These are phyloP conservation scores for Rhabdornis inornatus DNA, from an alignment of 2,113 vertebrate species.

Conservation along the genomic window DNA sequence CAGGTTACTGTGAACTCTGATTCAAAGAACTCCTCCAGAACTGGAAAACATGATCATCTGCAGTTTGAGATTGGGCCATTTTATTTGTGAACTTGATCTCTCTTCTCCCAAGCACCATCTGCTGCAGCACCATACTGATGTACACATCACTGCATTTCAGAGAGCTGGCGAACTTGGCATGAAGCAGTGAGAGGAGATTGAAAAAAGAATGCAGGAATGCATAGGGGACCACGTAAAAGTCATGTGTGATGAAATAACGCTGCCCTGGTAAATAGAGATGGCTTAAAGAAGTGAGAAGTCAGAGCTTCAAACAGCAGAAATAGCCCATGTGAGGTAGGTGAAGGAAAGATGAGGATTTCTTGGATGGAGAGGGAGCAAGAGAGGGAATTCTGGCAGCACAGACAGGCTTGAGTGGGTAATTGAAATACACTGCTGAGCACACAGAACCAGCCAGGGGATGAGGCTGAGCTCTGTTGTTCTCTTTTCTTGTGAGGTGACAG, in stretches of 20 bases:
- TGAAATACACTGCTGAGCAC: not conserved
- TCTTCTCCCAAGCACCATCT: not conserved
- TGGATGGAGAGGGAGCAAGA: not conserved
- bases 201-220: not conserved
- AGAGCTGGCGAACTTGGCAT: not conserved
- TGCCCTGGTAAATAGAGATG: not conserved
- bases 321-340: not conserved
- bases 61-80: not conserved
- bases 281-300: not conserved
- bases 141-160: not conserved
- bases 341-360: not conserved
- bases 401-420: not conserved
- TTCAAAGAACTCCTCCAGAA: not conserved
- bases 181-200: not conserved
- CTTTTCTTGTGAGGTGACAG: constrained; percentile 24
- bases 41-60: not conserved
- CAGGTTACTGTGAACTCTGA: not conserved
- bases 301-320: not conserved
- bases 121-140: not conserved
- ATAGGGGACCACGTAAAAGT: not conserved
- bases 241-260: not conserved
- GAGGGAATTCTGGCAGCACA: not conserved
- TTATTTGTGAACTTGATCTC: not conserved
- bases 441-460: not conserved
- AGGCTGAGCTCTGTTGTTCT: not conserved